Base-by-base conservation (phyloP, 1,140 invertebrate species). In the Holotrichia oblita region DNA sequence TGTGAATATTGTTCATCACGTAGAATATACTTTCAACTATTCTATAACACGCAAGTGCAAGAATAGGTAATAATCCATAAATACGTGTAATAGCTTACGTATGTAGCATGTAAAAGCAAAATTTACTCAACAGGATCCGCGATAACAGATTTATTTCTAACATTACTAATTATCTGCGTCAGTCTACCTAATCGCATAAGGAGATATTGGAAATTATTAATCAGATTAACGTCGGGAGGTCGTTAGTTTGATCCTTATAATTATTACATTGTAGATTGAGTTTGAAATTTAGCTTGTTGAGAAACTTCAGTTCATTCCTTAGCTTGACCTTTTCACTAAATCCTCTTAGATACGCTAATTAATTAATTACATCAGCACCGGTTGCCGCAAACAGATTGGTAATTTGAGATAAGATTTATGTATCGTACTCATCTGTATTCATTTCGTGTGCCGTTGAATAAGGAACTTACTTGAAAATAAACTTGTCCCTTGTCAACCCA, bases 401-500 rank as follows among this genome's bases (percentile, higher is more conserved):
- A 69, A 69, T 69, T 69, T 69, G 61, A 69, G 61, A 69, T 69
- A 69, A 69, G 61, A 69, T 69, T 69, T 69, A 69, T 69, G 61
- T 27, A 69, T 69, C 61, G 61, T 27, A 27, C 61, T 69, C 61
- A 69, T 69, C 61, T 69, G 61, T 69, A 69, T 69, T 69, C 61
- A 69, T 69, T 69, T 34, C 22, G 61, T 22, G 61, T 22, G 12
- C 22, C 27, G 61, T 3, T 69, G 10, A 34, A 74, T 14, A 34
- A 24, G 22, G 12, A 27, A 87, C 89, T 91, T 85, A 92, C 91
- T 89, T 92, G 91, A 83, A 92, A 91, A 89, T 92, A 91, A 81
- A 91, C 90, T 86, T 92, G 91, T 86, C 91, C 91, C 81, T 91
- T 90, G 87, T 92, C 90, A 77, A 92, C 90, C 93, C 93, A 94